Base-by-base conservation (phyloP, 2,797 vertebrate genomes). In the Phrynocephalus guinanensis region DNA sequence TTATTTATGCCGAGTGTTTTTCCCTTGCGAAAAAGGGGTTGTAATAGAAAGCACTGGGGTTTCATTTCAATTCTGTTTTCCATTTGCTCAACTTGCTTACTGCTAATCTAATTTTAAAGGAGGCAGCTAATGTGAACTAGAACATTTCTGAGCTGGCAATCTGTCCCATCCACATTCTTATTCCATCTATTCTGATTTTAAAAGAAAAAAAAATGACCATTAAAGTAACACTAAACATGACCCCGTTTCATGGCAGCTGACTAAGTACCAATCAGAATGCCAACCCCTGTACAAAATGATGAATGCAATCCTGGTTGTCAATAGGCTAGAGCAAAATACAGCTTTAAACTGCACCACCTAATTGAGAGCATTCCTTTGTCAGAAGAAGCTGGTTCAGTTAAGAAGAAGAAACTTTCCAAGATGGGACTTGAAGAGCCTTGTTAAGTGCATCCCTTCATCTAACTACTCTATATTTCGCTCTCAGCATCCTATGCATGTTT, bases 1-100 rank as follows among this genome's bases (percentile, higher is more conserved):
- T 73, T 82, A 1, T 79, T 89, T 91, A 73, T 92, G 6, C 80
- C 83, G 73, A 88, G n/a, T 92, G 66, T 1, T 85, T 87, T 84
- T 60, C 11, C 28, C 22, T 15, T 86, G 1, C 71, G 38, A 82
- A 92, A 15, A 1, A 84, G 4, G 20, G 6, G 71, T 87, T 85
- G 66, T 67, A 83, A 89, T 22, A 1, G 5, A 88, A 84, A 86
- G 33, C 9, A 28, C 13, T n/a, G 50, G 16, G 5, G 30, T 1
- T 70, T 79, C 1, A 24, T 70, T 52, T 30, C 44, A 4, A 7
- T 48, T 67, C 73, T 81, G 4, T 5, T 70, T 67, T 11, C 5
- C 82, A 78, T 83, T 88, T 87, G 87, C 24, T 83, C 0, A 85
- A 85, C 3, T 87, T 0, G 77, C 56, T 84, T 33, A 0, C 1